Percentiles rank a stretch among this genome's conserved stretches.
Conservation (phyloP, 92 coral and sea anemone genomes). For the Heteractis magnifica region DNA sequence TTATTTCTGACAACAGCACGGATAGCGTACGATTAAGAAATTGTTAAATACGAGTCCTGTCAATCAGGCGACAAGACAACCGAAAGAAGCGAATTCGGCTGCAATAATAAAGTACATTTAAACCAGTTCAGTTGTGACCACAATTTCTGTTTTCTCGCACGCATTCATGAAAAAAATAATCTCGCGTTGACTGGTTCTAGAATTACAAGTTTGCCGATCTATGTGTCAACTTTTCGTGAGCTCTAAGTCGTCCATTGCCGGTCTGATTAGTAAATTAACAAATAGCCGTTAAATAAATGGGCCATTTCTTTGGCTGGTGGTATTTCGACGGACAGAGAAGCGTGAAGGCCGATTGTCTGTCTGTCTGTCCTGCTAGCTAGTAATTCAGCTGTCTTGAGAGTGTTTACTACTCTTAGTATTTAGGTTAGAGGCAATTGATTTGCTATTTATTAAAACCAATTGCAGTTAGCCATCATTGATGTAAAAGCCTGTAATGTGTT, state of each 20-base stretch:
- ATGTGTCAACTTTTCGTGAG: neutral
- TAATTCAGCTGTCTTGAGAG: no score
- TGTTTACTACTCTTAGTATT: no score
- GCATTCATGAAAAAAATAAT: neutral
- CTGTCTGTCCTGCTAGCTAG: neutral
- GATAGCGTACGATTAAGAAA: constrained; percentile 21
- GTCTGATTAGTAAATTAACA: neutral
- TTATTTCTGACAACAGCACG: constrained; percentile 11
- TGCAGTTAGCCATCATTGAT: neutral
- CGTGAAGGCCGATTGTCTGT: neutral
- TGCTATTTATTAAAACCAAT: neutral
- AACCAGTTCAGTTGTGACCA: neutral
- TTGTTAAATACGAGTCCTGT: constrained; percentile 26
- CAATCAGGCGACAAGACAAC: constrained; percentile 18
- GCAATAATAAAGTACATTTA: constrained; percentile 10
- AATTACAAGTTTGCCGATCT: neutral
- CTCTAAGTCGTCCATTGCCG: neutral
- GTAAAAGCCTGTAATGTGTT: neutral
- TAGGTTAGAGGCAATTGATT: neutral
- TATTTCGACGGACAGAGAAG: neutral
- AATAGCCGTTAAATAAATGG: neutral
- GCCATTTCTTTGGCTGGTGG: neutral
- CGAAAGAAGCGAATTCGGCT: neutral
- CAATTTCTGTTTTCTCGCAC: neutral
- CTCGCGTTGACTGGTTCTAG: neutral